phyloP scores from a whole-genome alignment of 2,113 vertebrate genomes.

The Trinectes maculatus region DNA sequence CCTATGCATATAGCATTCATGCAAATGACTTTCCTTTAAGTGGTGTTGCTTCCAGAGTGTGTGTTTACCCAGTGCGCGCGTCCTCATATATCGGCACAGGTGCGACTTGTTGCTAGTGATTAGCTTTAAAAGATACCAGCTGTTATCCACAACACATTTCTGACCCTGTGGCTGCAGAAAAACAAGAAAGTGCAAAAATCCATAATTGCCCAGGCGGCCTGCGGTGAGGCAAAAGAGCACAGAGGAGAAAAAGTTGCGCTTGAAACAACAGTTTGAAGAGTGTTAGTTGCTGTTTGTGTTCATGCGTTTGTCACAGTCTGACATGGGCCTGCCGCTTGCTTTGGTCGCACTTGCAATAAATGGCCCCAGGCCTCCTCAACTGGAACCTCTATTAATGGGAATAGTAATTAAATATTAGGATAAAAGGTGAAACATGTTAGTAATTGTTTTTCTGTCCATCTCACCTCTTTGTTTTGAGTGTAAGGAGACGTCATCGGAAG shows the following conservation, averaged over 20 bases:
- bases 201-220: constrained; percentile 21
- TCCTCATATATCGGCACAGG: background rate
- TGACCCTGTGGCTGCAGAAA: constrained; percentile 31
- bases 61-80: constrained; percentile 18
- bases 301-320: constrained; percentile 4
- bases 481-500: no score
- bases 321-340: background rate
- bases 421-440: no score
- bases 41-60: constrained; percentile 16
- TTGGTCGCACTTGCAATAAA: no score
- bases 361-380: background rate
- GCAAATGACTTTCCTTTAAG: constrained; percentile 54
- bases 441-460: no score
- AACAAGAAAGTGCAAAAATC: constrained; percentile 49
- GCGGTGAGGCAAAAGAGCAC: constrained; percentile 15
- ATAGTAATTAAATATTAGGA: background rate
- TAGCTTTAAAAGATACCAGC: constrained; percentile 33
- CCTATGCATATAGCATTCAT: constrained; percentile 46
- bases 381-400: background rate
- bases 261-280: background rate
- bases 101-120: constrained; percentile 15
- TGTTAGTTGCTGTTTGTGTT: constrained; percentile 6
- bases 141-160: constrained; percentile 32
- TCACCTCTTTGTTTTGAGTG: no score
- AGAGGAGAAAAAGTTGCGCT: constrained; percentile 9